A percentile compares a stretch with the other conserved stretches of the same genome.
Conservation (phyloP, 53 echinoderm and acorn worm species). For the Zoroaster sp. region DNA sequence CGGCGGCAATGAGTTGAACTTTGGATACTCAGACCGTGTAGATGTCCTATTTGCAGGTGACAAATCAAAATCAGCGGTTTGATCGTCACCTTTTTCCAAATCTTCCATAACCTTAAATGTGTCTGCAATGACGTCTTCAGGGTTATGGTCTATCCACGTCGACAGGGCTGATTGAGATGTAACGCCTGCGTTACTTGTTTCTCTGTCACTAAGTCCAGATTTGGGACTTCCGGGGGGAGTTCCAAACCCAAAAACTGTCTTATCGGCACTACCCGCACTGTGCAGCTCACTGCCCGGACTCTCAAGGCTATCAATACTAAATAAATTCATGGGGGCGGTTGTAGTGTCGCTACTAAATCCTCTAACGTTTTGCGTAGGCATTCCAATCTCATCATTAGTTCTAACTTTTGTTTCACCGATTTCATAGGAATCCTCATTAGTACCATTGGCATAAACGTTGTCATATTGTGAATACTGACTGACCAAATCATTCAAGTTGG, state of each 20-base stretch:
- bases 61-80: neutral
- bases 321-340: slow-evolving; percentile 75
- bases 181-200: neutral
- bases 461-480: slow-evolving; percentile 77
- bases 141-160: slow-evolving; percentile 43
- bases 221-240: neutral
- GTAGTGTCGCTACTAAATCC: slow-evolving; percentile 10
- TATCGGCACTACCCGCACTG: slow-evolving; percentile 59
- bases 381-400: neutral
- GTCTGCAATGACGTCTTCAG: slow-evolving; percentile 72
- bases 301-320: slow-evolving; percentile 92
- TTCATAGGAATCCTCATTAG: neutral
- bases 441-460: neutral
- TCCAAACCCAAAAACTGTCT: slow-evolving; percentile 64
- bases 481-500: slow-evolving; percentile 85
- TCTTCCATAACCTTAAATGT: slow-evolving; percentile 78
- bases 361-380: neutral
- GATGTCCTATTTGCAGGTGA: neutral
- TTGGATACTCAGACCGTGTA: neutral
- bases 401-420: neutral
- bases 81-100: slow-evolving; percentile 47
- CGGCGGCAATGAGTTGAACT: neutral
- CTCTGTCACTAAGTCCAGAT: neutral
- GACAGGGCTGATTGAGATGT: neutral
- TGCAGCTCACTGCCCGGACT: slow-evolving; percentile 55